Evolutionary conservation across 2,113 vertebrate species (phyloP).

Genomic region (Cromileptes altivelis): DNA sequence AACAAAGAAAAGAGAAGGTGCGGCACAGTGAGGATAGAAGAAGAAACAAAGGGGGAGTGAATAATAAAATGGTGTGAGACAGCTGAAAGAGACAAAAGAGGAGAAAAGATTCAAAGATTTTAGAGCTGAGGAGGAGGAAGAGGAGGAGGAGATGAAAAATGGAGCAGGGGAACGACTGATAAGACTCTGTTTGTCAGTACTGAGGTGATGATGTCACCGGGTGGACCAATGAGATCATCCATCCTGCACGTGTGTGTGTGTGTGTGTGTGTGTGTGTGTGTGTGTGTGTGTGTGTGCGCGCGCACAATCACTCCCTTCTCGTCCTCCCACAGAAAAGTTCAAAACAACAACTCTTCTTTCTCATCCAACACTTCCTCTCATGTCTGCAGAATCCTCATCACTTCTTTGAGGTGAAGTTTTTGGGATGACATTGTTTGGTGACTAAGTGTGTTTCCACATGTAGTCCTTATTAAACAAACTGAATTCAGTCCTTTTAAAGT

Average conservation of each 20-base stretch:
- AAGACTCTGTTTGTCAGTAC: slow-evolving; percentile 25
- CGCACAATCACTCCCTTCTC: slow-evolving; percentile 22
- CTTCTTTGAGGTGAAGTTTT: background rate
- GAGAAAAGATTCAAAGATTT: background rate
- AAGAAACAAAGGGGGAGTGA: background rate
- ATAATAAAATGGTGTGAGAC: background rate
- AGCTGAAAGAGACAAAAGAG: background rate
- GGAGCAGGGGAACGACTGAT: slow-evolving; percentile 7
- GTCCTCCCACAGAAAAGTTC: slow-evolving; percentile 42
- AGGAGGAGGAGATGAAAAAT: slow-evolving; percentile 14
- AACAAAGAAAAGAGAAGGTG: background rate
- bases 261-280: slow-evolving; percentile 42
- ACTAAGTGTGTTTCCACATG: too few species aligned
- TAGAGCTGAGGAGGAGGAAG: slow-evolving; percentile 1
- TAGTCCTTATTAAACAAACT: too few species aligned
- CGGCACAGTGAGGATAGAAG: background rate
- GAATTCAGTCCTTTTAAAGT: too few species aligned
- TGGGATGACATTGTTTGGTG: too few species aligned
- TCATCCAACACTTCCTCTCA: slow-evolving; percentile 16
- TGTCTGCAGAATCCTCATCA: background rate
- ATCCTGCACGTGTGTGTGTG: slow-evolving; percentile 9
- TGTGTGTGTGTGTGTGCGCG: slow-evolving; percentile 6
- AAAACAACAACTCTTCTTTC: slow-evolving; percentile 16
- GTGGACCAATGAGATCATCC: slow-evolving; percentile 70
- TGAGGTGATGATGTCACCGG: slow-evolving; percentile 51